A percentile compares a stretch with the other conserved stretches of the same genome.
These are phyloP conservation scores for Drosophila sp. DNA, from an alignment of 1,140 invertebrate genomes.

Conservation along the genomic window DNA sequence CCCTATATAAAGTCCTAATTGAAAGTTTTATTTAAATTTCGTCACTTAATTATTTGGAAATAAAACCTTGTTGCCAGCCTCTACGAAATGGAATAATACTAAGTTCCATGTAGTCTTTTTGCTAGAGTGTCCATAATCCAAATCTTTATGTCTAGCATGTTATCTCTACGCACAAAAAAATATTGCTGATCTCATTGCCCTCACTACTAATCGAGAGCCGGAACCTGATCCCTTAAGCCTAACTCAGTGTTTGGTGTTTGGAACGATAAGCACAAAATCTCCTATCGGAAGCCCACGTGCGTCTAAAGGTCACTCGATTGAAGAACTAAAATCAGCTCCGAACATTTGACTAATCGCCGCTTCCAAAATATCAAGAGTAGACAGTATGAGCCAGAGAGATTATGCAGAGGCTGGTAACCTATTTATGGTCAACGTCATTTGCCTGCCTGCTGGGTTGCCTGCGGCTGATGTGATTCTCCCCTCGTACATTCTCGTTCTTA, in stretches of 20 bases:
- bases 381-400: neutral
- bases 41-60: neutral
- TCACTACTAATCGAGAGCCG: neutral
- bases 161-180: neutral
- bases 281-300: conserved; percentile 37
- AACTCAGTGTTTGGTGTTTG: neutral
- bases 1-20: neutral
- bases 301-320: conserved; percentile 44
- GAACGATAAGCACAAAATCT: neutral
- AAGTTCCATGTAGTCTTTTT: neutral
- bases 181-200: neutral
- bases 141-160: conserved; percentile 1
- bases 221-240: neutral
- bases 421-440: conserved; percentile 22
- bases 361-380: neutral
- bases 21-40: neutral
- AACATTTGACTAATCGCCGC: conserved; percentile 41
- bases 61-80: neutral
- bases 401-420: conserved; percentile 25
- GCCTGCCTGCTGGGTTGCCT: neutral
- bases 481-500: conserved; percentile 16
- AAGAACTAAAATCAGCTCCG: conserved; percentile 15
- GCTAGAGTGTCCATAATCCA: neutral
- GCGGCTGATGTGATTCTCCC: conserved; percentile 16
- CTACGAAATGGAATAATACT: neutral